Evolutionary conservation across 2,888 invertebrate species (phyloP).

Genomic region (Teleiodes luculella): DNA sequence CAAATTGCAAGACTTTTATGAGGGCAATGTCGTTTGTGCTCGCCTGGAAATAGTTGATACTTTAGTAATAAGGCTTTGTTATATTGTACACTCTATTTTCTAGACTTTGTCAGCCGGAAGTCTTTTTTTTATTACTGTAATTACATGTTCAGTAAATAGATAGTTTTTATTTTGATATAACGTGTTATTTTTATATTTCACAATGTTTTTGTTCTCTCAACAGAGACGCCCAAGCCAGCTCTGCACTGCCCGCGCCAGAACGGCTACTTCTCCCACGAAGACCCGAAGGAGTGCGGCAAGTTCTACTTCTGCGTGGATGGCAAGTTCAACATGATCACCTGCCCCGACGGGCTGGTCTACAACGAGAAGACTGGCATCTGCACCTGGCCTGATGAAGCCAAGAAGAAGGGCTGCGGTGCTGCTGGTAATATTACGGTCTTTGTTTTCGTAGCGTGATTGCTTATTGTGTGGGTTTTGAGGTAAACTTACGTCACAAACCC

Average conservation of each 20-base stretch:
- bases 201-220: not conserved
- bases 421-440: slow-evolving; percentile 71
- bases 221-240: slow-evolving; percentile 85
- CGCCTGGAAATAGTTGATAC: no score
- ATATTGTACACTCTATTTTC: no score
- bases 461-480: no score
- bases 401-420: slow-evolving; percentile 90
- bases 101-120: no score
- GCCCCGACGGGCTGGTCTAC: slow-evolving; percentile 91
- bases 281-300: slow-evolving; percentile 86
- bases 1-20: no score
- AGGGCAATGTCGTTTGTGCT: no score
- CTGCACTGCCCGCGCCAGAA: slow-evolving; percentile 88
- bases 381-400: slow-evolving; percentile 95
- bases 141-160: no score
- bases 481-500: no score
- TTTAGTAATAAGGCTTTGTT: no score
- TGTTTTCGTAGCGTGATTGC: no score
- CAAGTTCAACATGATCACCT: slow-evolving; percentile 92
- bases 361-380: slow-evolving; percentile 93
- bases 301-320: slow-evolving; percentile 95
- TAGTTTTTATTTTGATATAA: no score
- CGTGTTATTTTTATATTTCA: not conserved
- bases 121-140: no score
- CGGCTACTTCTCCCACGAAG: slow-evolving; percentile 92